Evolutionary conservation across 2,888 invertebrate species (phyloP).

Genomic region (Drosophila subsilvestris): DNA sequence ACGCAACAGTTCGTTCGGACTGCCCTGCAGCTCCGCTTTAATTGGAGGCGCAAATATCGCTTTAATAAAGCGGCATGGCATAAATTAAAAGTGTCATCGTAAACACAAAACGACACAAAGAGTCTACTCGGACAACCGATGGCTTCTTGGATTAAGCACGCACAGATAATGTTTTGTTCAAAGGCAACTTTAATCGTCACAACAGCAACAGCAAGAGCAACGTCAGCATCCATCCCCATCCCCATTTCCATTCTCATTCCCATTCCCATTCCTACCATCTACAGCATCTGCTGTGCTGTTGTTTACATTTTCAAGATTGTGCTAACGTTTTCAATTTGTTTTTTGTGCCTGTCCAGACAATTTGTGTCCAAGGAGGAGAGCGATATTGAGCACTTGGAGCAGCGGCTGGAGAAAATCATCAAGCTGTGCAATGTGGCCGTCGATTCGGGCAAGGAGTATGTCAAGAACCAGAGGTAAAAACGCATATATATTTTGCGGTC

Average conservation of each 20-base stretch:
- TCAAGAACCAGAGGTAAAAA: constrained; percentile 94
- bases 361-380: constrained; percentile 94
- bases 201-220: constrained; percentile 27
- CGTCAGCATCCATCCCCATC: constrained; percentile 6
- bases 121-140: constrained; percentile 15
- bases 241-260: no score
- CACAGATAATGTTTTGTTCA: constrained; percentile 44
- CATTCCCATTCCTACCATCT: constrained; percentile 18
- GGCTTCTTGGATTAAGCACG: constrained; percentile 47
- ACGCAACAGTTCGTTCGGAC: constrained; percentile 22
- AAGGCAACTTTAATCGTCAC: constrained; percentile 52
- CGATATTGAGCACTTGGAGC: constrained; percentile 94
- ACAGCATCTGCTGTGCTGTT: constrained; percentile 20
- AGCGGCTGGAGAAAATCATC: constrained; percentile 94
- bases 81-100: constrained; percentile 68
- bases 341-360: constrained; percentile 86
- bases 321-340: constrained; percentile 53
- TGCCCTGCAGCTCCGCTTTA: constrained; percentile 29
- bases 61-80: constrained; percentile 60
- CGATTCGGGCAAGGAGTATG: constrained; percentile 95
- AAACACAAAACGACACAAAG: constrained; percentile 41
- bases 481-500: constrained; percentile 2
- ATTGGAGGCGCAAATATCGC: constrained; percentile 57
- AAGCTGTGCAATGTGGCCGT: constrained; percentile 95
- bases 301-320: constrained; percentile 48